phyloP scores from a whole-genome alignment of 2,113 vertebrate genomes.

The Casuarius casuarius region DNA sequence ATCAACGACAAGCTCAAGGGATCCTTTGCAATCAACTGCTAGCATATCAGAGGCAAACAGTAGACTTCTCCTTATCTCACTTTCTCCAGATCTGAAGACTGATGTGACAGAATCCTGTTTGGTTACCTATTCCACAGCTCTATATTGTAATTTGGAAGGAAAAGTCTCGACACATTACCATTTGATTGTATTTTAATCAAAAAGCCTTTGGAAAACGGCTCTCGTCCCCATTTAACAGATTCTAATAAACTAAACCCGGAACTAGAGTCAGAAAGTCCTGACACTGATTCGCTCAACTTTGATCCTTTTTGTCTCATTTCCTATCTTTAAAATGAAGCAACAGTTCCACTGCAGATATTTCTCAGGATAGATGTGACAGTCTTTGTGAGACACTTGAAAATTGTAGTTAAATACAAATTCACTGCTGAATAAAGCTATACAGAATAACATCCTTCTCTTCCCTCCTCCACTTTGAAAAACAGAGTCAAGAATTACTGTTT shows the following conservation, averaged over 20 bases:
- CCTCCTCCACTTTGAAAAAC: not conserved
- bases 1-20: not conserved
- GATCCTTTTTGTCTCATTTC: not conserved
- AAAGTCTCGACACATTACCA: not conserved
- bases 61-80: not conserved
- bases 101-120: not conserved
- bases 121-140: not conserved
- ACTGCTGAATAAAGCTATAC: not conserved
- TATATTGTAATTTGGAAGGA: not conserved
- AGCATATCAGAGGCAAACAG: not conserved
- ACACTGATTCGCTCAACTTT: not conserved
- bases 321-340: not conserved
- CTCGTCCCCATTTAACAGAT: not conserved
- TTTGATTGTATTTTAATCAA: not conserved
- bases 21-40: not conserved
- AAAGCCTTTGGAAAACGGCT: not conserved
- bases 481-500: constrained; percentile 22
- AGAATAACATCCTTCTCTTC: not conserved
- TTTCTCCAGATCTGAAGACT: not conserved
- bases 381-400: not conserved
- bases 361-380: not conserved
- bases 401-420: not conserved
- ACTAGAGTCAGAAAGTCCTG: not conserved
- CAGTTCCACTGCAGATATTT: not conserved
- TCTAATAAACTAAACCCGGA: not conserved